phyloP scores from a whole-genome alignment of 2,797 vertebrate species.

The Peromyscus attwateri region DNA sequence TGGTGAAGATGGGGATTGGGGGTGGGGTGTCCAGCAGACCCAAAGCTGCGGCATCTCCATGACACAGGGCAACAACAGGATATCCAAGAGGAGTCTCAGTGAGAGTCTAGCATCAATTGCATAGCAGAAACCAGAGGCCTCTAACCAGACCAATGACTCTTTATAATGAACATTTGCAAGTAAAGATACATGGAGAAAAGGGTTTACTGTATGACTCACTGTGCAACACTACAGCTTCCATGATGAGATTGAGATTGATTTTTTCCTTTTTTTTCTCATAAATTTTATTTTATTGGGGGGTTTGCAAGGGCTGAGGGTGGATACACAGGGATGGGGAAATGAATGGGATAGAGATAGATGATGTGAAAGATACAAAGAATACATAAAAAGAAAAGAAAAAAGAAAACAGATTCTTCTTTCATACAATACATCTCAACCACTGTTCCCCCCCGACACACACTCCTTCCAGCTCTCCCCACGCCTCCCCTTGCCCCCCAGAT shows the following conservation, averaged over 20 bases:
- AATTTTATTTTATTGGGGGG: neutral
- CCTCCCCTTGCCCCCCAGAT: neutral
- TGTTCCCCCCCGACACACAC: neutral
- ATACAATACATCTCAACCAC: neutral
- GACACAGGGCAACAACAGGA: neutral
- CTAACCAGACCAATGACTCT: neutral
- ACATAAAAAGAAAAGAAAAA: neutral
- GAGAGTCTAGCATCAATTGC: neutral
- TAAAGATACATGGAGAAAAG: neutral
- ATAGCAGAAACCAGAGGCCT: neutral
- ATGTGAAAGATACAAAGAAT: neutral
- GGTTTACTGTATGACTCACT: neutral
- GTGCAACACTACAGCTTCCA: neutral
- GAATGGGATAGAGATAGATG: neutral
- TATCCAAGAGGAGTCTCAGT: neutral
- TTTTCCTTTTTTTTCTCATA: neutral
- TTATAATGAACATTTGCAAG: too few relatives aligned
- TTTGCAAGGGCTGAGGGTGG: neutral
- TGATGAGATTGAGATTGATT: neutral
- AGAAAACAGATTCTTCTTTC: neutral
- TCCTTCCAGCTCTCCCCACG: neutral
- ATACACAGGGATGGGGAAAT: neutral
- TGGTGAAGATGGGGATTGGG: neutral
- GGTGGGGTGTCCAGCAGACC: neutral
- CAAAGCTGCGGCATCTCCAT: neutral